Evolutionary conservation across 1,140 invertebrate genomes (phyloP).

Genomic region (Leptinotarsa lineolata): DNA sequence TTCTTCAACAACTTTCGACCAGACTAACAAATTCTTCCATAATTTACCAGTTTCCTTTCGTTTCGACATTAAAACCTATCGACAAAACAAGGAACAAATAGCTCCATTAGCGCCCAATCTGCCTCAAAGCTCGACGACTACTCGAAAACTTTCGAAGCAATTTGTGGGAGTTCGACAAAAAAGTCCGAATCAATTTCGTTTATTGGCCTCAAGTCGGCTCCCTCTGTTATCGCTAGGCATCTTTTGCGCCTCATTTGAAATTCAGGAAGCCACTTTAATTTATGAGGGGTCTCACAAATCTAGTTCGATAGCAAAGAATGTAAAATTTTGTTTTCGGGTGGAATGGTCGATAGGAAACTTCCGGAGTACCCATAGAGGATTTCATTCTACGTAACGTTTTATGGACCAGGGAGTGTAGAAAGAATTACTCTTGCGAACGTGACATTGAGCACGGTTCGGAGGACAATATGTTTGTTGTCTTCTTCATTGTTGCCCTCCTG

Average conservation of each 20-base stretch:
- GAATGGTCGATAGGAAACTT: background rate
- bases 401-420: no score
- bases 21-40: background rate
- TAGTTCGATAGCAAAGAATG: background rate
- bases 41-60: background rate
- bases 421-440: no score
- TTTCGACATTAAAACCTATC: background rate
- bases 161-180: conserved; percentile 15
- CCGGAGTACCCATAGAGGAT: background rate
- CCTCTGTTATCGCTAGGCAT: conserved; percentile 24
- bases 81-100: conserved; percentile 18
- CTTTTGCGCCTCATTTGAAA: conserved; percentile 22
- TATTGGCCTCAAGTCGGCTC: conserved; percentile 13
- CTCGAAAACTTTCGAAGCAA: conserved; percentile 13
- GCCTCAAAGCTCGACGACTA: conserved; percentile 18
- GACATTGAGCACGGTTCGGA: no score
- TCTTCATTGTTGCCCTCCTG: no score
- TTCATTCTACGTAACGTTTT: no score
- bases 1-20: background rate
- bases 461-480: no score
- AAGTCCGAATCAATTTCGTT: conserved; percentile 22
- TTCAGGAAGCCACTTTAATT: conserved; percentile 25
- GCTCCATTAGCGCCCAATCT: conserved; percentile 13
- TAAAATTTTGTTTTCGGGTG: background rate
- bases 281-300: conserved; percentile 19